Percentiles rank a stretch among this genome's conserved stretches.
Evolutionary conservation across 2,113 vertebrate genomes (phyloP).

Genomic region (Plectropomus leopardus): DNA sequence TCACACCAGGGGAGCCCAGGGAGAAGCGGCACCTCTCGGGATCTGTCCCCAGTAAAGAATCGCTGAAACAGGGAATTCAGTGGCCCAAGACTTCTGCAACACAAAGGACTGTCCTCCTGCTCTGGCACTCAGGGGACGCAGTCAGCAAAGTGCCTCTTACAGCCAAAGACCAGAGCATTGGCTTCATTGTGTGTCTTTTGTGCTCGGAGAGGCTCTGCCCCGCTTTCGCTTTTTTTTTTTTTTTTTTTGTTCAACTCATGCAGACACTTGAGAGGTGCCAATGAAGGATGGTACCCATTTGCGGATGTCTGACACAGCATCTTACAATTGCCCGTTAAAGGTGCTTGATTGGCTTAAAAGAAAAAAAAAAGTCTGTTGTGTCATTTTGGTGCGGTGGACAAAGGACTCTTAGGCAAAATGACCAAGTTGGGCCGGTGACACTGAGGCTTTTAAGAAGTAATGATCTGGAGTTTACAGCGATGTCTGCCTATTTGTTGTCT

Average conservation of each 20-base stretch:
- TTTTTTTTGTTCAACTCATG: slow-evolving; percentile 53
- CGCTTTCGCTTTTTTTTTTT: slow-evolving; percentile 42
- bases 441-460: slow-evolving; percentile 51
- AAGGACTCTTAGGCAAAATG: slow-evolving; percentile 53
- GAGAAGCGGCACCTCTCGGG: slow-evolving; percentile 77
- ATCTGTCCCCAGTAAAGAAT: slow-evolving; percentile 83
- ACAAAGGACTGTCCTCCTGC: slow-evolving; percentile 81
- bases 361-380: slow-evolving; percentile 26
- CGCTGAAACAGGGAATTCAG: slow-evolving; percentile 85
- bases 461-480: slow-evolving; percentile 37
- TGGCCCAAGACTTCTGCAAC: slow-evolving; percentile 79
- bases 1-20: slow-evolving; percentile 74
- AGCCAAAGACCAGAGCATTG: slow-evolving; percentile 69
- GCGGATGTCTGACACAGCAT: slow-evolving; percentile 77
- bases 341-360: slow-evolving; percentile 62
- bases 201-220: slow-evolving; percentile 53
- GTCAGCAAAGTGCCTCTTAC: slow-evolving; percentile 85
- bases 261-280: slow-evolving; percentile 70
- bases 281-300: slow-evolving; percentile 71
- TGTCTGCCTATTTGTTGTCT: slow-evolving; percentile 55
- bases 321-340: slow-evolving; percentile 74
- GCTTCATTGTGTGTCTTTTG: slow-evolving; percentile 78
- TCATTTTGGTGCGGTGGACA: slow-evolving; percentile 57
- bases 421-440: slow-evolving; percentile 33
- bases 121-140: slow-evolving; percentile 77